Evolutionary conservation across 2,113 vertebrate species (phyloP).

Genomic region (Gopherus flavomarginatus): DNA sequence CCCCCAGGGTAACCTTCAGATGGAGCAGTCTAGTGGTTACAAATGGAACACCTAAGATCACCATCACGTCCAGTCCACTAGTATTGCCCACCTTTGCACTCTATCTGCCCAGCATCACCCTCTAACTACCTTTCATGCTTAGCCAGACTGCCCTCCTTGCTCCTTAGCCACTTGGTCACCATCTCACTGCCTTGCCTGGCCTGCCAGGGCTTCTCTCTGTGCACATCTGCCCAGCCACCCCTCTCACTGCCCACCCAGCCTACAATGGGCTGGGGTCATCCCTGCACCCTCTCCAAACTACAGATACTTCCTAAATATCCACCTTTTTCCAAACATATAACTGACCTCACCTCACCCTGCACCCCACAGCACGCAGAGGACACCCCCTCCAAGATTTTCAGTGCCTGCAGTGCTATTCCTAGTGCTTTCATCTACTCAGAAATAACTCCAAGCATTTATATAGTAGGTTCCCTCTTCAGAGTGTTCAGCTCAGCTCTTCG

Average conservation of each 20-base stretch:
- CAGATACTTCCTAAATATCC: background rate
- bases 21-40: background rate
- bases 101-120: too few relatives aligned
- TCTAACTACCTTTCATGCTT: too few relatives aligned
- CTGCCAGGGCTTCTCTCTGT: background rate
- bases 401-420: background rate
- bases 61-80: background rate
- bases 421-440: background rate
- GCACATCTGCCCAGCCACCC: too few relatives aligned
- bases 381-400: background rate
- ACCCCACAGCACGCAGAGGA: background rate
- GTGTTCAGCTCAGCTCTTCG: background rate
- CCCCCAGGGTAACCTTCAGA: slow-evolving; percentile 24
- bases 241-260: too few relatives aligned
- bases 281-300: too few relatives aligned
- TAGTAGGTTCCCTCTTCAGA: background rate
- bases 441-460: background rate
- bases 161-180: background rate
- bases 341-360: background rate
- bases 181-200: background rate
- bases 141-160: background rate
- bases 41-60: background rate
- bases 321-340: background rate
- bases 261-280: too few relatives aligned
- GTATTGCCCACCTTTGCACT: too few relatives aligned